phyloP scores from a whole-genome alignment of 2,888 invertebrate genomes.

The Druceiella hillmani region DNA sequence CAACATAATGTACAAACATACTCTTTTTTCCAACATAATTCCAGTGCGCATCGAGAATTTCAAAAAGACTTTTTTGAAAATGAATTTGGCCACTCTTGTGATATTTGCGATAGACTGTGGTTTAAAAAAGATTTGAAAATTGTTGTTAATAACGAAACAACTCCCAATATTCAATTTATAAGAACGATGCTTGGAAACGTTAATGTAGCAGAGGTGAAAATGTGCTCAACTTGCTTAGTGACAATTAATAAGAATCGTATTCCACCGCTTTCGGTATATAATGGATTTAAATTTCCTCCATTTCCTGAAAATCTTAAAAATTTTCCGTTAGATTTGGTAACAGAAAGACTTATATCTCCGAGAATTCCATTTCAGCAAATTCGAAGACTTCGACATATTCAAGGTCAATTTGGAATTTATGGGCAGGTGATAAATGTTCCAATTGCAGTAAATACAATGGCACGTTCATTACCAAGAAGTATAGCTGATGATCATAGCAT shows the following conservation, averaged over 20 bases:
- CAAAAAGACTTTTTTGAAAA: too few relatives aligned
- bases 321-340: conserved; percentile 15
- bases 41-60: too few relatives aligned
- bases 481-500: conserved; percentile 26
- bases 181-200: conserved; percentile 17
- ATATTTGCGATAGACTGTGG: too few relatives aligned
- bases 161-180: conserved; percentile 15
- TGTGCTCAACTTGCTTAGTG: conserved; percentile 19
- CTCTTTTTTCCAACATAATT: conserved; percentile 11
- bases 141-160: conserved; percentile 9
- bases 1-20: conserved; percentile 14
- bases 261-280: conserved; percentile 17
- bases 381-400: conserved; percentile 23
- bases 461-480: conserved; percentile 20
- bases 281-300: conserved; percentile 20
- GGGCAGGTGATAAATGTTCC: conserved; percentile 28
- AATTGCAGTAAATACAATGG: conserved; percentile 24
- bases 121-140: conserved; percentile 11
- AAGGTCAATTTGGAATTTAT: conserved; percentile 25
- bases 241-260: conserved; percentile 17
- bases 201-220: conserved; percentile 15
- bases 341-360: conserved; percentile 20
- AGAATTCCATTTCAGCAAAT: conserved; percentile 25
- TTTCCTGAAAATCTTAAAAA: conserved; percentile 14
- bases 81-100: too few relatives aligned